phyloP scores from a whole-genome alignment of 2,797 vertebrate species.

The Yasuhikotakia modesta region DNA sequence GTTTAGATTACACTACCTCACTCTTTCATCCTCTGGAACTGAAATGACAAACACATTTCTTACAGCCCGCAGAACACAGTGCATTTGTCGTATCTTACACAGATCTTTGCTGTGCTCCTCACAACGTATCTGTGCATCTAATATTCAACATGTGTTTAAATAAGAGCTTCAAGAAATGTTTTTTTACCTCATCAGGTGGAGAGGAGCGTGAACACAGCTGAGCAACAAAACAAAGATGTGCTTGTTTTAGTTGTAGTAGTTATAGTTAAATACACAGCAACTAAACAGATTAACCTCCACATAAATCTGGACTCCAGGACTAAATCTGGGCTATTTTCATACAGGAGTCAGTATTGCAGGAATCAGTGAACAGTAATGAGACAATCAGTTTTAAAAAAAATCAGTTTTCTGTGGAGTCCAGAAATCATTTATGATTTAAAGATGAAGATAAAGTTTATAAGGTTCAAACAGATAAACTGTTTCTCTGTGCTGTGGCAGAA shows the following conservation, averaged over 20 bases:
- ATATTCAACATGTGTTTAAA: conserved; percentile 47
- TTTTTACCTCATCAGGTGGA: conserved; percentile 34
- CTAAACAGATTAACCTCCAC: too few relatives aligned
- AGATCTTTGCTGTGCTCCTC: conserved; percentile 29
- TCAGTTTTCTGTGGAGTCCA: too few relatives aligned
- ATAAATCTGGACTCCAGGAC: too few relatives aligned
- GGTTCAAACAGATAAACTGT: too few relatives aligned
- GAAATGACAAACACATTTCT: conserved; percentile 73
- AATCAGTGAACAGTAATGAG: too few relatives aligned
- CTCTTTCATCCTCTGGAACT: conserved; percentile 65
- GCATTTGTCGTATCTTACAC: conserved; percentile 67
- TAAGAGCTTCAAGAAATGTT: conserved; percentile 31
- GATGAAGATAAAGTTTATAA: too few relatives aligned
- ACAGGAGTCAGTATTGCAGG: too few relatives aligned
- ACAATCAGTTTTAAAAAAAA: too few relatives aligned
- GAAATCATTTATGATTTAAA: too few relatives aligned
- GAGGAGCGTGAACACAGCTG: conserved; percentile 33
- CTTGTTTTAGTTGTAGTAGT: background rate
- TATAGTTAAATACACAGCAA: too few relatives aligned
- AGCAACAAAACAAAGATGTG: conserved; percentile 8
- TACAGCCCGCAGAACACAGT: conserved; percentile 59
- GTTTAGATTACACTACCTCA: conserved; percentile 67
- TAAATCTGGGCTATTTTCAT: too few relatives aligned
- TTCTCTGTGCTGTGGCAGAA: too few relatives aligned
- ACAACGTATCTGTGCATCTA: conserved; percentile 45